A percentile compares a stretch with the other conserved stretches of the same genome.
These are phyloP conservation scores for Chloroceryle inda DNA, from an alignment of 2,797 vertebrate genomes.

Conservation along the genomic window DNA sequence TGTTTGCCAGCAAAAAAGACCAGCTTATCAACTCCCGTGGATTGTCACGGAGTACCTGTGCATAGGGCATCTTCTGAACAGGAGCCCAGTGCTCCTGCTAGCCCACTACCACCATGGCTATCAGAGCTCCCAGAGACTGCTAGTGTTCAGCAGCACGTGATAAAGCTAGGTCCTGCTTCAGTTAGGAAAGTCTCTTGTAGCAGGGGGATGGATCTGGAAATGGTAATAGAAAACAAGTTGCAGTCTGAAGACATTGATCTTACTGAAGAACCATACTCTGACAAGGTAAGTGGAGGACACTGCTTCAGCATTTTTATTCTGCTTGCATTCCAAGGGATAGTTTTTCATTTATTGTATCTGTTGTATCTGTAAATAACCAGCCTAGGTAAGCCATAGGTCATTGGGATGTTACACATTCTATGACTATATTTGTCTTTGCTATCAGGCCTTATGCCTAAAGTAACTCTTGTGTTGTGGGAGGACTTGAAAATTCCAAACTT, in stretches of 20 bases:
- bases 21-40: slow-evolving; percentile 66
- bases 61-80: slow-evolving; percentile 72
- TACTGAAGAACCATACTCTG: slow-evolving; percentile 97
- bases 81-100: slow-evolving; percentile 78
- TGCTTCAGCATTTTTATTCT: background rate
- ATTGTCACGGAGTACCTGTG: slow-evolving; percentile 31
- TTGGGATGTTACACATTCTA: background rate
- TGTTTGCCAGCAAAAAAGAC: slow-evolving; percentile 75
- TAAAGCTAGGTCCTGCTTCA: slow-evolving; percentile 84
- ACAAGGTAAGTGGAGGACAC: slow-evolving; percentile 87
- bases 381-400: background rate
- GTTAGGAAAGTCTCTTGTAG: slow-evolving; percentile 86
- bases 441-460: background rate
- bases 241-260: slow-evolving; percentile 92
- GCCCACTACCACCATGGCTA: slow-evolving; percentile 88
- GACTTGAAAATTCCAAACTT: background rate
- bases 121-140: slow-evolving; percentile 78
- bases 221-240: slow-evolving; percentile 89
- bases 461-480: background rate
- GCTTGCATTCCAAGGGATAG: background rate
- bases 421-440: background rate
- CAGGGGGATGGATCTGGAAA: slow-evolving; percentile 89
- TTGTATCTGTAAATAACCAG: background rate
- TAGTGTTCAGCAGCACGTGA: slow-evolving; percentile 83
- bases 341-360: background rate